A percentile compares a stretch with the other conserved stretches of the same genome.
phyloP scores from a whole-genome alignment of 53 echinoderm and acorn worm species.

The Luidia sarsii region DNA sequence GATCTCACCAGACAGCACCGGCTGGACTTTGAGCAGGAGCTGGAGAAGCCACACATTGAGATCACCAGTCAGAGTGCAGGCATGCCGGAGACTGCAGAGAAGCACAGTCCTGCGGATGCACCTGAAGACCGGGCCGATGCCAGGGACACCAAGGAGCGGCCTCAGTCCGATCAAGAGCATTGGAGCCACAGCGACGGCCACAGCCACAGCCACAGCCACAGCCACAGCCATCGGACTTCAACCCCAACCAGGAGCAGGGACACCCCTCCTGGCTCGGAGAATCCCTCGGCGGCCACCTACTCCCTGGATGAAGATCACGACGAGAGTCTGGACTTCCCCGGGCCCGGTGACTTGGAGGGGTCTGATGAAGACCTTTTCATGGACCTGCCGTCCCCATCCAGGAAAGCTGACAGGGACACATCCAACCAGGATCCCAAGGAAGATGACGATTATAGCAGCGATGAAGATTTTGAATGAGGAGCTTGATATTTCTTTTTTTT shows the following conservation, averaged over 20 bases:
- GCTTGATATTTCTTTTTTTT: no score
- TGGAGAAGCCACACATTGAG: slow-evolving; percentile 34
- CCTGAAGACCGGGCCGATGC: neutral
- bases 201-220: neutral
- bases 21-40: slow-evolving; percentile 8
- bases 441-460: slow-evolving; percentile 40
- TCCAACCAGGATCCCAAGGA: neutral
- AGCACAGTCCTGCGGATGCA: neutral
- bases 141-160: neutral
- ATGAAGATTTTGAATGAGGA: slow-evolving; percentile 29
- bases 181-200: neutral
- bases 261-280: slow-evolving; percentile 9
- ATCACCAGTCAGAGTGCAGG: neutral
- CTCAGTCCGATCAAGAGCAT: slow-evolving; percentile 16
- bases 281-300: slow-evolving; percentile 39
- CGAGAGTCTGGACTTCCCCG: slow-evolving; percentile 1
- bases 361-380: slow-evolving; percentile 37
- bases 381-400: slow-evolving; percentile 21
- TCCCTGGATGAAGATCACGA: slow-evolving; percentile 29
- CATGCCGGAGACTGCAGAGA: slow-evolving; percentile 7
- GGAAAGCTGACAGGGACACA: slow-evolving; percentile 7
- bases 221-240: slow-evolving; percentile 15
- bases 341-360: slow-evolving; percentile 5
- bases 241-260: slow-evolving; percentile 27
- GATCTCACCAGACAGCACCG: neutral